Base-by-base conservation (phyloP, 2,888 invertebrate species). In the Seira sanloemensis region DNA sequence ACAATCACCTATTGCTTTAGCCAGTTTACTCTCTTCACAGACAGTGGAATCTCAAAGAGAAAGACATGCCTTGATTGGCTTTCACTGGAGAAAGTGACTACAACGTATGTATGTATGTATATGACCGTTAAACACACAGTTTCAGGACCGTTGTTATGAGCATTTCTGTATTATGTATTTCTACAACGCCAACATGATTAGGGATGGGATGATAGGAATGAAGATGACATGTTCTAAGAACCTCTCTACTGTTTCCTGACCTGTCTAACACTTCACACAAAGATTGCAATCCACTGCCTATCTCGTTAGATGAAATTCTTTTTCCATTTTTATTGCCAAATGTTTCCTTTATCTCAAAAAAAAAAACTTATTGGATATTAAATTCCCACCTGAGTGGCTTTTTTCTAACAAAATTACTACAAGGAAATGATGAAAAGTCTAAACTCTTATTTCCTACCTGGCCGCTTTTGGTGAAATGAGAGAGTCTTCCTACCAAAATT, bases 321-420 rank as follows among this genome's bases (percentile, higher is more conserved):
- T 12, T 37, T 12, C 4, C 4, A 7, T 37, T 37, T 37, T 37
- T 37, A 37, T 37, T 37, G 37, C 12, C 37, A 37, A 37, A 37
- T 37, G 37, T 37, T 37, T 37, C 37, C 5, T 37, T 37, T 37
- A 37, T 37, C n/a, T n/a, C n/a, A 21, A 65, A 27, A 50, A 74
- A 16, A 37, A 2, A 21, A 23, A 12, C 18, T 74, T 26, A 74
- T 62, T 74, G 5, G 62, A 74, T 74, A 74, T 74, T 74, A 74
- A 62, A 74, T 74, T 74, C 65, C 73, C 73, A 73, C 18, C 58
- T 58, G 73, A 27, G 50, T 76, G 50, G 19, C 23, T 23, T 37
- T 37, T 37, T 37, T n/a, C n/a, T n/a, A n/a, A n/a, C n/a, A n/a
- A n/a, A n/a, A n/a, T n/a, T n/a, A n/a, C n/a, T n/a, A n/a, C n/a